Evolutionary conservation across 2,797 vertebrate genomes (phyloP).

Genomic region (Glossophaga mutica): DNA sequence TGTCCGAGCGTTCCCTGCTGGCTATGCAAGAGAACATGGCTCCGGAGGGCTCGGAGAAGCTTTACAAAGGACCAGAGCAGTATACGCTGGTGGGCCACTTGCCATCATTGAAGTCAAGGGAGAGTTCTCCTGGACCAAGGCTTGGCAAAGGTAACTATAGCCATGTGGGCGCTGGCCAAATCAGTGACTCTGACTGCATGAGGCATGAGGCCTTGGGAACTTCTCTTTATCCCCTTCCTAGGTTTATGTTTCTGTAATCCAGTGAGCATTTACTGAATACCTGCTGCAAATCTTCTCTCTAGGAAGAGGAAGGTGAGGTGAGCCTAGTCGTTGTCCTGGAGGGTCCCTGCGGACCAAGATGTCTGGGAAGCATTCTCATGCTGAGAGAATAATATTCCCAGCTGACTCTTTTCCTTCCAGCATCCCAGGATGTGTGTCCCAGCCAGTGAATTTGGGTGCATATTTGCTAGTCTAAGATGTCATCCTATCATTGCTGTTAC

Average conservation of each 20-base stretch:
- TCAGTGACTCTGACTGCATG: background rate
- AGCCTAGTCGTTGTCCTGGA: background rate
- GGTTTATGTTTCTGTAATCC: background rate
- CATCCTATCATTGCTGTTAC: background rate
- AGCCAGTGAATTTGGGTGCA: background rate
- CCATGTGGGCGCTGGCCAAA: background rate
- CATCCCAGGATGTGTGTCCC: background rate
- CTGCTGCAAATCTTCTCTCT: background rate
- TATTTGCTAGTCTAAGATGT: background rate
- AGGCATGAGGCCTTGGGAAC: background rate
- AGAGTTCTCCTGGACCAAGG: constrained; percentile 82
- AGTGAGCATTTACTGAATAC: background rate
- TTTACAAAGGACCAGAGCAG: constrained; percentile 86
- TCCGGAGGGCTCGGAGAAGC: constrained; percentile 80
- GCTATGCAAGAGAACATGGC: constrained; percentile 81
- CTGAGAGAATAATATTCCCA: background rate
- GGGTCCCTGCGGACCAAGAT: background rate
- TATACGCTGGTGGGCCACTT: constrained; percentile 79
- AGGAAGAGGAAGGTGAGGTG: background rate
- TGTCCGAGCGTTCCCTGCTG: constrained; percentile 85
- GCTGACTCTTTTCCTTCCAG: background rate
- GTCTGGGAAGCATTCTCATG: background rate
- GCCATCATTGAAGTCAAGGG: constrained; percentile 82
- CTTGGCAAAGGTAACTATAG: constrained; percentile 84
- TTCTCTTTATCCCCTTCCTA: background rate